These are phyloP conservation scores for Pantherophis vulpinus DNA, from an alignment of 2,797 vertebrate genomes.

Conservation along the genomic window DNA sequence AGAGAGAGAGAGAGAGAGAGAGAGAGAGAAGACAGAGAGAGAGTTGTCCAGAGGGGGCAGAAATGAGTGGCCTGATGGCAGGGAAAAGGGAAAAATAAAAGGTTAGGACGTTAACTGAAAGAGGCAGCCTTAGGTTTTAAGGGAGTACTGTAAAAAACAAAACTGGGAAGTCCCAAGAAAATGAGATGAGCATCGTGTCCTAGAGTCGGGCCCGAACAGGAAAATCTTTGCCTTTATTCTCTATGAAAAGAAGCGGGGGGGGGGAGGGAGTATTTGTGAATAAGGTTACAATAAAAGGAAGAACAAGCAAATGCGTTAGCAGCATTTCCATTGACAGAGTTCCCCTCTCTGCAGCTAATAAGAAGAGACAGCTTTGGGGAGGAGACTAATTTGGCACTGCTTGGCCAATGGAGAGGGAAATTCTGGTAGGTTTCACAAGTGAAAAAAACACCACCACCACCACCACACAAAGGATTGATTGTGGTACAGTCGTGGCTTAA, in stretches of 20 bases:
- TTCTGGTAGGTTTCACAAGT: neutral
- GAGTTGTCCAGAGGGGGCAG: neutral
- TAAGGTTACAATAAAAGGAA: neutral
- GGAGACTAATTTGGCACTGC: neutral
- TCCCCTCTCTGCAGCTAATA: neutral
- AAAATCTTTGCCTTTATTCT: neutral
- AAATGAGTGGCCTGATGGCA: neutral
- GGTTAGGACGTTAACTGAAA: neutral
- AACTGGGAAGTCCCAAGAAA: neutral
- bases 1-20: too few relatives aligned
- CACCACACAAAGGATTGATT: neutral
- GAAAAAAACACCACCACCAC: fast-evolving
- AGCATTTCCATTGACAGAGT: neutral
- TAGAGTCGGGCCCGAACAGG: neutral
- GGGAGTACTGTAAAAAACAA: neutral
- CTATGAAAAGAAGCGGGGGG: neutral
- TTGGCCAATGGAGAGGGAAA: neutral
- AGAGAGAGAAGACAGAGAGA: neutral
- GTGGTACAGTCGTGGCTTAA: neutral
- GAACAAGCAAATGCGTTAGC: neutral
- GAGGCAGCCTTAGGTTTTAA: neutral
- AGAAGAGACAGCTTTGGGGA: neutral
- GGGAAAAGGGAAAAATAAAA: neutral
- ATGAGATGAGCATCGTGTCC: neutral
- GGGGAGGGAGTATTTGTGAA: neutral